These are phyloP conservation scores for Macheiramphus alcinus DNA, from an alignment of 2,113 vertebrate genomes.

Conservation along the genomic window DNA sequence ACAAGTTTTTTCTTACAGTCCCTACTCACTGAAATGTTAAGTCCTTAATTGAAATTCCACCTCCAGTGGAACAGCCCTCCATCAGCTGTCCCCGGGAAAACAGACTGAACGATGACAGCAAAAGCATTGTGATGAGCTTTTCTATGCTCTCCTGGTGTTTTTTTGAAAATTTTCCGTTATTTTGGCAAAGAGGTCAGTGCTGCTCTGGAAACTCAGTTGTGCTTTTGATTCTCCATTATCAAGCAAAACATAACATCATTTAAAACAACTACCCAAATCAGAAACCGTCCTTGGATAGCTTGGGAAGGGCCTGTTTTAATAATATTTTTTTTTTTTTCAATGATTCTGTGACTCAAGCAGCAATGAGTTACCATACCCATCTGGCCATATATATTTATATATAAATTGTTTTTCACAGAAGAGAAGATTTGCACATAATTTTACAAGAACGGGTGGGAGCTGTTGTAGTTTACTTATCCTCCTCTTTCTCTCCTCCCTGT, in stretches of 20 bases:
- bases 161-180: constrained; percentile 6
- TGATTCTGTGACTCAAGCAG: background rate
- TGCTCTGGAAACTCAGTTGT: background rate
- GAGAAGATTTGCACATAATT: background rate
- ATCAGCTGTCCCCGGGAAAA: background rate
- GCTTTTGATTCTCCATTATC: background rate
- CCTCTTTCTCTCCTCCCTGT: background rate
- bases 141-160: background rate
- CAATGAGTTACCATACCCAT: background rate
- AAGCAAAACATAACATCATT: background rate
- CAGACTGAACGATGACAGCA: background rate
- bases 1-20: background rate
- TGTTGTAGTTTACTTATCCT: background rate
- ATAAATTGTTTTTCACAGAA: background rate
- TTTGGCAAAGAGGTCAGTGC: background rate
- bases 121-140: constrained; percentile 8
- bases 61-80: constrained; percentile 6
- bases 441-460: background rate
- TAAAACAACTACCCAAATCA: background rate
- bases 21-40: constrained; percentile 17
- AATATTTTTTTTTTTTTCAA: background rate
- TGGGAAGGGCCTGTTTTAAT: background rate
- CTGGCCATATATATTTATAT: background rate
- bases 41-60: constrained; percentile 52
- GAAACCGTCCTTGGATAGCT: background rate